Evolutionary conservation across 2,797 vertebrate species (phyloP).

Genomic region (Scarus forsteni): DNA sequence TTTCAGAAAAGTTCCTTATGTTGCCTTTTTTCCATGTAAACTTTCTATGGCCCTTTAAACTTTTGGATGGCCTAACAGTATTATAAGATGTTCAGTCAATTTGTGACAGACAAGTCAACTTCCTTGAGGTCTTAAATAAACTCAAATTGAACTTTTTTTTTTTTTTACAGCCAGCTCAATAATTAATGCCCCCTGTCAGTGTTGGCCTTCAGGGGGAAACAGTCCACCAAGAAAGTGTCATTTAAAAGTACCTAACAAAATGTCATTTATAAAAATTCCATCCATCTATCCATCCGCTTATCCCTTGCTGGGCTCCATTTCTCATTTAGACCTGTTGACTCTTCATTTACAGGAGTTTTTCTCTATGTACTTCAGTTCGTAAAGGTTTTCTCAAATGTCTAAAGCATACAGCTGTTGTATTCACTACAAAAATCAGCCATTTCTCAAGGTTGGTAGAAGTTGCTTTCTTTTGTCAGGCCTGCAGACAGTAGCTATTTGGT

Average conservation of each 20-base stretch:
- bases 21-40: neutral
- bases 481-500: no score
- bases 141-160: neutral
- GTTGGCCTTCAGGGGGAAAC: neutral
- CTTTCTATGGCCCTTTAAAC: neutral
- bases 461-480: no score
- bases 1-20: conserved; percentile 1
- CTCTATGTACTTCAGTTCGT: no score
- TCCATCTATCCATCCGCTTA: no score
- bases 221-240: neutral
- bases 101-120: neutral
- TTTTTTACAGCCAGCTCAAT: neutral
- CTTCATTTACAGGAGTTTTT: no score
- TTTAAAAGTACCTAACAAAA: neutral
- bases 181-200: neutral
- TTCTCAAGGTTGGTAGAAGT: no score
- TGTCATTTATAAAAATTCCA: no score
- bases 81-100: neutral
- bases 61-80: neutral
- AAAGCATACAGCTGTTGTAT: no score
- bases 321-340: no score
- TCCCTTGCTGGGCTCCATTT: no score
- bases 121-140: neutral
- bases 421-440: no score
- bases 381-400: no score